Percentiles rank a stretch among this genome's conserved stretches.
Evolutionary conservation across 2,113 vertebrate genomes (phyloP).

Genomic region (Baryphthengus martii): DNA sequence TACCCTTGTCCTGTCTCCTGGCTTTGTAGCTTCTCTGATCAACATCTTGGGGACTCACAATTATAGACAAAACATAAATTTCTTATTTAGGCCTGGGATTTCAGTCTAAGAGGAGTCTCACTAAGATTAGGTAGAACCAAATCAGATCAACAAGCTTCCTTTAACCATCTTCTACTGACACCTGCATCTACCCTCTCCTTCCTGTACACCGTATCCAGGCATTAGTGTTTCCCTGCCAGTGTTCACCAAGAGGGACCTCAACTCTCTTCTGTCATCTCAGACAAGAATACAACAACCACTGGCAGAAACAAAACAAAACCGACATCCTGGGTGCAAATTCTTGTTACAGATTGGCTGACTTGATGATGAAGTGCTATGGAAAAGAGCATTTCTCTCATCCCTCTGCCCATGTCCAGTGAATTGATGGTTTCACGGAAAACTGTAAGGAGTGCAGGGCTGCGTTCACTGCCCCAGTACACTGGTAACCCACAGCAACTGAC

Average conservation of each 20-base stretch:
- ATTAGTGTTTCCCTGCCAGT: not conserved
- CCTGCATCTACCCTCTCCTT: not conserved
- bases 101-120: not conserved
- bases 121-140: not conserved
- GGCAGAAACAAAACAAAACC: not conserved
- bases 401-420: not conserved
- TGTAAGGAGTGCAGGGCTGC: not conserved
- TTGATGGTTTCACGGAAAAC: not conserved
- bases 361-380: not conserved
- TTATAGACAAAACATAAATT: not conserved
- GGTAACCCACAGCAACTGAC: not conserved
- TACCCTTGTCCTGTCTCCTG: not conserved
- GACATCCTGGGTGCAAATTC: not conserved
- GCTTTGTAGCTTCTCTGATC: not conserved
- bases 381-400: not conserved
- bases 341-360: not conserved
- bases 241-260: not conserved
- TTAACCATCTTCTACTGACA: not conserved
- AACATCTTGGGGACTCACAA: not conserved
- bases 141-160: not conserved
- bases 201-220: not conserved
- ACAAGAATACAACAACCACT: not conserved
- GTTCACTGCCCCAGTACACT: rapidly evolving
- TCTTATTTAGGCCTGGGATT: not conserved
- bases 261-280: not conserved